Conservation (phyloP, 2,113 vertebrate species). For the human region GRCh38 chr20:43415001-43415500, state of each 20-base stretch:
- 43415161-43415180: constrained; percentile 13
- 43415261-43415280: background rate
- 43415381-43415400: too few relatives aligned
- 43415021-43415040: background rate
- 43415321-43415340: too few relatives aligned
- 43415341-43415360: too few relatives aligned
- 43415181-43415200: background rate
- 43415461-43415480: too few relatives aligned
- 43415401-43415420: too few relatives aligned
- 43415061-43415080: background rate
- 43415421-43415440: too few relatives aligned
- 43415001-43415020: too few relatives aligned
- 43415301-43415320: too few relatives aligned
- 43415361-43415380: too few relatives aligned
- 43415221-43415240: background rate
- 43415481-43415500: too few relatives aligned
- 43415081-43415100: background rate
- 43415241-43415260: background rate
- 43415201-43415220: background rate
- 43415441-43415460: too few relatives aligned
- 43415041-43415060: background rate
- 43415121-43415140: background rate
- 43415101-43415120: background rate
- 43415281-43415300: too few relatives aligned
- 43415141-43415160: background rate